Percentiles rank a stretch among this genome's conserved stretches.
These are phyloP conservation scores for Drosophila burlai DNA, from an alignment of 1,140 invertebrate species.

Conservation along the genomic window DNA sequence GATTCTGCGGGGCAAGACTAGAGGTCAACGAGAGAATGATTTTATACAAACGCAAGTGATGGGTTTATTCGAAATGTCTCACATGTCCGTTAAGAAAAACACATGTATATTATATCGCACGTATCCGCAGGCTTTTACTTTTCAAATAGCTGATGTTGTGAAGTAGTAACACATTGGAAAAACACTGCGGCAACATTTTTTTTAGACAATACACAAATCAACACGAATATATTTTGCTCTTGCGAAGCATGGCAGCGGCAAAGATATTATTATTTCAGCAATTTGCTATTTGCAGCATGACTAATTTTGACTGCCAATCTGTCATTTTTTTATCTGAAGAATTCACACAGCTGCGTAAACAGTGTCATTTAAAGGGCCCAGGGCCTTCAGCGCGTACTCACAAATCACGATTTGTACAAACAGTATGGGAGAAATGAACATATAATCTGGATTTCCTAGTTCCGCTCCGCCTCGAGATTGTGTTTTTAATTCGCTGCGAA, in stretches of 20 bases:
- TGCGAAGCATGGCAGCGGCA: slow-evolving; percentile 36
- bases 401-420: slow-evolving; percentile 78
- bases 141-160: slow-evolving; percentile 45
- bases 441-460: slow-evolving; percentile 71
- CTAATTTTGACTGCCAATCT: slow-evolving; percentile 43
- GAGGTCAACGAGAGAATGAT: slow-evolving; percentile 38
- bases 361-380: slow-evolving; percentile 25
- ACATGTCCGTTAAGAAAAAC: slow-evolving; percentile 46
- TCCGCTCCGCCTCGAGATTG: slow-evolving; percentile 36
- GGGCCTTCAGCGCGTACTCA: slow-evolving; percentile 67
- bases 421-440: slow-evolving; percentile 80
- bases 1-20: slow-evolving; percentile 31
- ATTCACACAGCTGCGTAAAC: slow-evolving; percentile 46
- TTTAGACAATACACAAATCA: slow-evolving; percentile 45
- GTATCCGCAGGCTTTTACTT: slow-evolving; percentile 36
- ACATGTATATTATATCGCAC: slow-evolving; percentile 27
- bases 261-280: slow-evolving; percentile 28
- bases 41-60: slow-evolving; percentile 28
- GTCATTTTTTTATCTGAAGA: slow-evolving; percentile 51
- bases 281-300: slow-evolving; percentile 36
- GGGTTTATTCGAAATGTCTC: slow-evolving; percentile 32
- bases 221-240: slow-evolving; percentile 37
- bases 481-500: slow-evolving; percentile 60
- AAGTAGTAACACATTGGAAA: slow-evolving; percentile 49
- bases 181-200: slow-evolving; percentile 47